Conservation (phyloP, 2,113 vertebrate species). For the Phyllostomus discolor region DNA sequence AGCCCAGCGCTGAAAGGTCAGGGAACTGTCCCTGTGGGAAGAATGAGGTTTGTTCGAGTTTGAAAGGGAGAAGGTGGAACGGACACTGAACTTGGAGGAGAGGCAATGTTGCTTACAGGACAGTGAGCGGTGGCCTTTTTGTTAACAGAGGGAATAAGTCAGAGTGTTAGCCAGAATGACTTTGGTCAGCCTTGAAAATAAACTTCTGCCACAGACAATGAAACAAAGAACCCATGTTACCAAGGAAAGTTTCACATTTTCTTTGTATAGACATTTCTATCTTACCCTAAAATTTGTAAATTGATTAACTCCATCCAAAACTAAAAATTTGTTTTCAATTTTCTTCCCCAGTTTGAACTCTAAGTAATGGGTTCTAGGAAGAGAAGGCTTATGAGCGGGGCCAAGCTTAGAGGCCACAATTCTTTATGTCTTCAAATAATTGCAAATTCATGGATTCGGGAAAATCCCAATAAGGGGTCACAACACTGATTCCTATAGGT, state of each 20-base stretch:
- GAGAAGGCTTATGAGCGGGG: fast-evolving
- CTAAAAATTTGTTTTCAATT: not conserved
- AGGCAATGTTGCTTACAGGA: not conserved
- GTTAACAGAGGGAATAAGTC: not conserved
- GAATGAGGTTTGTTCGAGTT: not conserved
- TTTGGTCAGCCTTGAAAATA: not conserved
- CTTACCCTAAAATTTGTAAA: not conserved
- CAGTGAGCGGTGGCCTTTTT: not conserved
- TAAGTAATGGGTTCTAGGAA: not conserved
- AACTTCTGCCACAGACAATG: not conserved
- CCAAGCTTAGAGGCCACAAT: not conserved
- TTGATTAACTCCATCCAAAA: not conserved
- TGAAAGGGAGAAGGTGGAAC: not conserved
- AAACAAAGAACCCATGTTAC: not conserved
- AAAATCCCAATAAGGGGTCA: not conserved
- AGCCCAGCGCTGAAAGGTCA: not conserved
- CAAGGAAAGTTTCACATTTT: not conserved
- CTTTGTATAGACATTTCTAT: not conserved
- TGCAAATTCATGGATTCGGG: not conserved
- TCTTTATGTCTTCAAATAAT: not conserved
- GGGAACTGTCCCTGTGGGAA: not conserved
- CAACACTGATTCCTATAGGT: not conserved
- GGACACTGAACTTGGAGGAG: not conserved
- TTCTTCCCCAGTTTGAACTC: not conserved
- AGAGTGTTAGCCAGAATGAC: not conserved